Conservation (phyloP, 2,888 invertebrate species). For the Carterocephalus palaemon region DNA sequence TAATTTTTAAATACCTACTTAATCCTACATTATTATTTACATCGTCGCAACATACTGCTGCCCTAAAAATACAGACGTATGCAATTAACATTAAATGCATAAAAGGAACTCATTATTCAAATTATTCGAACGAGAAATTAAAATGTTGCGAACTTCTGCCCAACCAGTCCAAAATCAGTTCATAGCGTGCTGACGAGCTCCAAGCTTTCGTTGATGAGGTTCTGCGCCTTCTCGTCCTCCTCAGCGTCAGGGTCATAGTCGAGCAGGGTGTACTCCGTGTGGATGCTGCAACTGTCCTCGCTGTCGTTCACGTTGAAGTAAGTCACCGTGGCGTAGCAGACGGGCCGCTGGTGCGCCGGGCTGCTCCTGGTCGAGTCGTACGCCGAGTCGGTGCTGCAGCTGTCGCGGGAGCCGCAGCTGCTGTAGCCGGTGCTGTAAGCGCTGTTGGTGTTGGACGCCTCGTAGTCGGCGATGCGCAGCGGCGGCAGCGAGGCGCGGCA, state of each 20-base stretch:
- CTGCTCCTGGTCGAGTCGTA: constrained; percentile 67
- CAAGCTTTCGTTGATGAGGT: constrained; percentile 67
- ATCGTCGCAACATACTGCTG: too few relatives aligned
- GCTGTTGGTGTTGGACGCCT: constrained; percentile 51
- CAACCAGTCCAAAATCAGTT: constrained; percentile 32
- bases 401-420: constrained; percentile 59
- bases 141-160: not conserved
- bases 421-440: constrained; percentile 58
- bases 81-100: too few relatives aligned
- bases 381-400: constrained; percentile 66
- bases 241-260: constrained; percentile 55
- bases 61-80: too few relatives aligned
- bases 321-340: constrained; percentile 67
- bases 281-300: constrained; percentile 68
- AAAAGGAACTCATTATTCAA: too few relatives aligned
- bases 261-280: constrained; percentile 66
- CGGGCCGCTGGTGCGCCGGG: constrained; percentile 49
- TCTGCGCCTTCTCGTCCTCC: constrained; percentile 62
- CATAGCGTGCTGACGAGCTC: constrained; percentile 69
- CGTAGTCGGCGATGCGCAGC: constrained; percentile 43
- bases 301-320: constrained; percentile 71
- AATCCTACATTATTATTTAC: too few relatives aligned
- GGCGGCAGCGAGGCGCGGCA: constrained; percentile 60
- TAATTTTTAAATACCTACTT: too few relatives aligned
- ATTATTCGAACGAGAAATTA: too few relatives aligned